phyloP scores from a whole-genome alignment of 2,888 invertebrate species.

The Tanypteryx hageni region DNA sequence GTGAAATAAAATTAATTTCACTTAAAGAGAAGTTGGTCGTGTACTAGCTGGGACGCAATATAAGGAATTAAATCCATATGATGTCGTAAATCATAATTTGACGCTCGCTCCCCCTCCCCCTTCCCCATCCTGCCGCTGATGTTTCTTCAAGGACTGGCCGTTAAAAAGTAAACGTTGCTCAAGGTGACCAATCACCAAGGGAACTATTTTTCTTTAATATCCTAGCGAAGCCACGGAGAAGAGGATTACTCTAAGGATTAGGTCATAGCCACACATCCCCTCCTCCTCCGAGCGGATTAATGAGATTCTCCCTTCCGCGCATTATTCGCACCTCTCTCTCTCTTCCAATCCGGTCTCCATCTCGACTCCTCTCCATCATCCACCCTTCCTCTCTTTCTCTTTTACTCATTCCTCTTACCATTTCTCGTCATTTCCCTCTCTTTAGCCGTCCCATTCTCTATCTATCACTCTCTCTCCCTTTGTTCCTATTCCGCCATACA shows the following conservation, averaged over 20 bases:
- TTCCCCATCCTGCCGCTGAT: no score
- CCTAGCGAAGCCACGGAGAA: not conserved
- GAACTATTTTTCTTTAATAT: constrained; percentile 13
- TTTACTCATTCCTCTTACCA: not conserved
- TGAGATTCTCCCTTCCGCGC: not conserved
- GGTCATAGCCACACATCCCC: not conserved
- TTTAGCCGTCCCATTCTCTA: not conserved
- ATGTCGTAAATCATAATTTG: not conserved
- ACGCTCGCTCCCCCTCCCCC: not conserved
- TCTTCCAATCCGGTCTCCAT: not conserved
- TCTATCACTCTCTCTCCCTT: not conserved
- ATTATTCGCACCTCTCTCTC: not conserved
- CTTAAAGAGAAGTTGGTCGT: not conserved
- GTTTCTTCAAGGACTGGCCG: not conserved
- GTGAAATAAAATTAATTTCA: not conserved
- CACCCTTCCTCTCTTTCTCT: not conserved
- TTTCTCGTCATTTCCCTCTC: not conserved
- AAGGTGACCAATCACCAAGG: not conserved
- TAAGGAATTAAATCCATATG: not conserved
- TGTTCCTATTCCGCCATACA: no score
- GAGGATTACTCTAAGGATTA: constrained; percentile 15
- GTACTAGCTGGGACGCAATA: not conserved
- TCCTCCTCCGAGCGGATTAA: not conserved
- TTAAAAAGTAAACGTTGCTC: not conserved
- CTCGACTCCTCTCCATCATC: not conserved